A percentile compares a stretch with the other conserved stretches of the same genome.
Conservation (phyloP, 2,888 invertebrate genomes). For the Drosophila incognita region DNA sequence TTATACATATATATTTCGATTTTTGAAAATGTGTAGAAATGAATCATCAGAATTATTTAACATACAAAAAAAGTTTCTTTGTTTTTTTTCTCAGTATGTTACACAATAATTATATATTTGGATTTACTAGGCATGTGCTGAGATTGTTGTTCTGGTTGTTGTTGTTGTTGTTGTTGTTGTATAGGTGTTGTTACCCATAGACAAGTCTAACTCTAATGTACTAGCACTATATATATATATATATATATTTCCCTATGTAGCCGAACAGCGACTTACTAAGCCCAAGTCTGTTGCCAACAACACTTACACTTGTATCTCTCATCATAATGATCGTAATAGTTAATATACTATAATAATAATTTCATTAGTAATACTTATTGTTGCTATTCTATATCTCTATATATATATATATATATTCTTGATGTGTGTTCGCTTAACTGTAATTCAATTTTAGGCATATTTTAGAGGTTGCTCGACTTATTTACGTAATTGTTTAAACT, state of each 20-base stretch:
- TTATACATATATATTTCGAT: constrained; percentile 46
- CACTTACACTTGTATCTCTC: constrained; percentile 24
- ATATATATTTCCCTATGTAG: constrained; percentile 54
- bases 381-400: constrained; percentile 18
- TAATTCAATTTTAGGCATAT: constrained; percentile 53
- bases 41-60: constrained; percentile 55
- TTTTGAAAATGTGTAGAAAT: constrained; percentile 41
- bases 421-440: constrained; percentile 39
- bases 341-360: constrained; percentile 49
- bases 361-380: constrained; percentile 69
- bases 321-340: constrained; percentile 36
- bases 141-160: constrained; percentile 38
- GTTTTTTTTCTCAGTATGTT: constrained; percentile 25
- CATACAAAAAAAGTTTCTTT: constrained; percentile 48
- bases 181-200: neutral
- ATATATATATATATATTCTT: constrained; percentile 38
- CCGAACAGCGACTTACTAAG: constrained; percentile 33
- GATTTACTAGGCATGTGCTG: constrained; percentile 57
- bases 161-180: neutral
- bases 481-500: constrained; percentile 26
- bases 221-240: constrained; percentile 27
- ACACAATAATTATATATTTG: constrained; percentile 57
- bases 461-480: constrained; percentile 58
- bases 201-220: constrained; percentile 28
- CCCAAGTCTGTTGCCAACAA: constrained; percentile 46